Conservation (phyloP, 37 sponge, comb jelly and placozoan species). For the Dysidea cf. avara region DNA sequence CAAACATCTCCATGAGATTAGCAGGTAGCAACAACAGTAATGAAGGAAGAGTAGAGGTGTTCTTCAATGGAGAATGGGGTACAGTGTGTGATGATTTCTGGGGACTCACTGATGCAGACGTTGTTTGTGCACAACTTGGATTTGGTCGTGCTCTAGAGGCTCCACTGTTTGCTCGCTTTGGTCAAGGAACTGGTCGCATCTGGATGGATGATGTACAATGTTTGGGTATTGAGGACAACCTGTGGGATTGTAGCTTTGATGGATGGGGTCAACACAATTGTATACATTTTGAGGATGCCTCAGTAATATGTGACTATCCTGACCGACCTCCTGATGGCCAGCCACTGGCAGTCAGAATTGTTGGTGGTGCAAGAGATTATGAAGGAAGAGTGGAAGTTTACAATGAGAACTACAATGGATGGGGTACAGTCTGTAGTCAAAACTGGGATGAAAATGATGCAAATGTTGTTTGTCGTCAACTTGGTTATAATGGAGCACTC, state of each 20-base stretch:
- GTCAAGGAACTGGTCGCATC: constrained; percentile 17
- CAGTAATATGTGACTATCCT: no score
- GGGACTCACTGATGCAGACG: background rate
- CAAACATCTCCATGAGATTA: background rate
- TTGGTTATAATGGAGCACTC: constrained; percentile 3
- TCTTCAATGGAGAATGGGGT: constrained; percentile 31
- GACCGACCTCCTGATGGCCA: background rate
- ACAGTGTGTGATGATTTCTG: constrained; percentile 32
- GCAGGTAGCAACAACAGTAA: constrained; percentile 5
- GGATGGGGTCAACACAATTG: constrained; percentile 57
- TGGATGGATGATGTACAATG: constrained; percentile 54
- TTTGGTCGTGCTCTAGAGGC: background rate
- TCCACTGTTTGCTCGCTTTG: background rate
- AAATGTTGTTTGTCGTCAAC: background rate
- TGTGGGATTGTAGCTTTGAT: constrained; percentile 24
- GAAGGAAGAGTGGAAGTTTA: constrained; percentile 41
- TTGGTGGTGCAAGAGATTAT: background rate
- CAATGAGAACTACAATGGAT: background rate
- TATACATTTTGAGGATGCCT: background rate
- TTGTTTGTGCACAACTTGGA: constrained; percentile 41
- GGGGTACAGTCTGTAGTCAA: constrained; percentile 3
- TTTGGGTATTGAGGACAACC: constrained; percentile 44
- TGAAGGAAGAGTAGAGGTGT: constrained; percentile 26
- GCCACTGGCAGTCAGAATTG: constrained; percentile 13
- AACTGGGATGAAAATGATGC: background rate